Evolutionary conservation across 2,797 vertebrate species (phyloP).

Genomic region (Cirrhinus molitorella): DNA sequence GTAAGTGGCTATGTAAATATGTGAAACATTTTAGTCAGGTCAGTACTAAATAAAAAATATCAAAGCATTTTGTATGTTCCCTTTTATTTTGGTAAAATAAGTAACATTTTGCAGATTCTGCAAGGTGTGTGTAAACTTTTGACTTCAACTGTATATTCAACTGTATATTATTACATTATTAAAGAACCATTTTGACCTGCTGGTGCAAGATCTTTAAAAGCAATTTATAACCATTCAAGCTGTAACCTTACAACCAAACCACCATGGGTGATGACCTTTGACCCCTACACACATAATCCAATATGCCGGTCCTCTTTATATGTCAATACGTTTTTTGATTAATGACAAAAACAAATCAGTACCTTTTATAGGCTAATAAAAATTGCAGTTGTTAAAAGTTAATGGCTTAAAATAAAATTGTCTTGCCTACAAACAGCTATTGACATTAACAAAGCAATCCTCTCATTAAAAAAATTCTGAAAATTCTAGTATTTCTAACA

Average conservation of each 20-base stretch:
- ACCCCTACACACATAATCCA: neutral
- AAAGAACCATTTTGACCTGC: neutral
- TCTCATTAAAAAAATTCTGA: neutral
- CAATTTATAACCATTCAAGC: neutral
- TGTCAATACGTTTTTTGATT: neutral
- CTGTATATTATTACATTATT: neutral
- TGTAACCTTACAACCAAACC: neutral
- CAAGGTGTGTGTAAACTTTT: too few relatives aligned
- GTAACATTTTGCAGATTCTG: too few relatives aligned
- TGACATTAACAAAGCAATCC: neutral
- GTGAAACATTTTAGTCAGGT: too few relatives aligned
- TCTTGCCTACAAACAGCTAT: neutral
- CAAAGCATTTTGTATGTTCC: too few relatives aligned
- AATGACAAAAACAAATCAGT: neutral
- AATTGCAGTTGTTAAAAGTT: neutral
- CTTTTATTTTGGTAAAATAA: too few relatives aligned
- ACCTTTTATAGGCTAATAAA: neutral
- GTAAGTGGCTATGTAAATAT: too few relatives aligned
- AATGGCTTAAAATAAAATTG: neutral
- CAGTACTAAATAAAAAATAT: too few relatives aligned
- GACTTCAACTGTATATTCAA: neutral
- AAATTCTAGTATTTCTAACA: neutral
- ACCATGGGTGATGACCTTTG: constrained; percentile 5
- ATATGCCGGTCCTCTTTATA: neutral
- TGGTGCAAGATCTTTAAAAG: constrained; percentile 1